Conservation (phyloP, 2,888 invertebrate species). For the Deroplatys truncata region DNA sequence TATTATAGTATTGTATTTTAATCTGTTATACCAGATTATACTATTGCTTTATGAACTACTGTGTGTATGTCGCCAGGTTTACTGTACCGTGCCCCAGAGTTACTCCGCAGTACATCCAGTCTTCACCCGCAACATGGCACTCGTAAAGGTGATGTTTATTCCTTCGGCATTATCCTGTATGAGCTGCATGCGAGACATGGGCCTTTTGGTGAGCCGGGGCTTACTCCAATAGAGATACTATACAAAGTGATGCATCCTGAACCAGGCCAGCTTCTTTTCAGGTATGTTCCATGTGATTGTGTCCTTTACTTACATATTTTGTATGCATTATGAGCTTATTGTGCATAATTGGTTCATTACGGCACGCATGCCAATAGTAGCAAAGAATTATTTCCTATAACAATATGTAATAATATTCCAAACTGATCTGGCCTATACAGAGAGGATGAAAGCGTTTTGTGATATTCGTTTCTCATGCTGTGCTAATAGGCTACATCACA, state of each 20-base stretch:
- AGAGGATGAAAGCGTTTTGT: too few species aligned
- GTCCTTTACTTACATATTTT: too few species aligned
- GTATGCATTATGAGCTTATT: too few species aligned
- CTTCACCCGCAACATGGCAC: conserved; percentile 41
- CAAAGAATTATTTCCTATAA: too few species aligned
- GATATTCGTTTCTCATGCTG: too few species aligned
- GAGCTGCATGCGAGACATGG: conserved; percentile 84
- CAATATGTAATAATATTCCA: too few species aligned
- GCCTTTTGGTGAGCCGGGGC: conserved; percentile 67
- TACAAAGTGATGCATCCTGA: conserved; percentile 55
- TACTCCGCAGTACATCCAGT: conserved; percentile 50
- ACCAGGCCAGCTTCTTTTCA: conserved; percentile 50
- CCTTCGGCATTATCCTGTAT: conserved; percentile 83
- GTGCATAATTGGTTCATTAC: too few species aligned
- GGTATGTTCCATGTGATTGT: conserved; percentile 49
- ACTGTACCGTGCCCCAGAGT: conserved; percentile 77
- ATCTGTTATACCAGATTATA: too few species aligned
- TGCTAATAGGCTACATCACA: too few species aligned
- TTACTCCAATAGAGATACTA: conserved; percentile 64
- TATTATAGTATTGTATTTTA: too few species aligned
- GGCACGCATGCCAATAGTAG: too few species aligned
- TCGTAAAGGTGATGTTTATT: conserved; percentile 79
- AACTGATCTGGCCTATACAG: too few species aligned
- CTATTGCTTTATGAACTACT: neutral
- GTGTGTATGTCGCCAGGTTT: conserved; percentile 51